Percentiles rank a stretch among this genome's conserved stretches.
These are phyloP conservation scores for Hirudo medicinalis DNA, from an alignment of 1,140 invertebrate genomes.

Conservation along the genomic window DNA sequence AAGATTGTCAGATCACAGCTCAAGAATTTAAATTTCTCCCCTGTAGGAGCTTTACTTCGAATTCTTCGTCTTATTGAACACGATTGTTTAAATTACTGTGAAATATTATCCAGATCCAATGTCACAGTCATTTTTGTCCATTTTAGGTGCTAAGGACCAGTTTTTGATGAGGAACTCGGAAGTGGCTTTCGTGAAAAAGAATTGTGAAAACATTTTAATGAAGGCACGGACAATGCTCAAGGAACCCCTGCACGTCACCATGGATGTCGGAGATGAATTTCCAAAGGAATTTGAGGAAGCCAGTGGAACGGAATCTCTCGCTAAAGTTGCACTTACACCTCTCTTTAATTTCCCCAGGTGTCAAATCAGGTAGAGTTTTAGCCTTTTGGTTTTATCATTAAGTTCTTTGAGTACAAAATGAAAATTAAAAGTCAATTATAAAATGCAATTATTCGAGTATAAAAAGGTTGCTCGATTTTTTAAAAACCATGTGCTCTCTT, in stretches of 20 bases:
- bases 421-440: neutral
- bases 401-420: neutral
- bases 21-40: neutral
- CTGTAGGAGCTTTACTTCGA: neutral
- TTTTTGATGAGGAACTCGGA: neutral
- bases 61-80: neutral
- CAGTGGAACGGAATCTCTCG: neutral
- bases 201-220: neutral
- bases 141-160: neutral
- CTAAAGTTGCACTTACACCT: neutral
- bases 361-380: slow-evolving; percentile 1
- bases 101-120: neutral
- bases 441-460: neutral
- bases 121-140: neutral
- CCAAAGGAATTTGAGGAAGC: neutral
- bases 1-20: slow-evolving; percentile 1
- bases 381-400: neutral
- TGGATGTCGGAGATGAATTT: neutral
- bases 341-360: neutral
- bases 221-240: neutral
- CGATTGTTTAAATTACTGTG: neutral
- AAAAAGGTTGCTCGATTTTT: neutral
- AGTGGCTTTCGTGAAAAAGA: neutral
- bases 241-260: neutral
- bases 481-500: neutral